These are phyloP conservation scores for Corythoichthys haematopterus DNA, from an alignment of 2,113 vertebrate genomes.

Conservation along the genomic window DNA sequence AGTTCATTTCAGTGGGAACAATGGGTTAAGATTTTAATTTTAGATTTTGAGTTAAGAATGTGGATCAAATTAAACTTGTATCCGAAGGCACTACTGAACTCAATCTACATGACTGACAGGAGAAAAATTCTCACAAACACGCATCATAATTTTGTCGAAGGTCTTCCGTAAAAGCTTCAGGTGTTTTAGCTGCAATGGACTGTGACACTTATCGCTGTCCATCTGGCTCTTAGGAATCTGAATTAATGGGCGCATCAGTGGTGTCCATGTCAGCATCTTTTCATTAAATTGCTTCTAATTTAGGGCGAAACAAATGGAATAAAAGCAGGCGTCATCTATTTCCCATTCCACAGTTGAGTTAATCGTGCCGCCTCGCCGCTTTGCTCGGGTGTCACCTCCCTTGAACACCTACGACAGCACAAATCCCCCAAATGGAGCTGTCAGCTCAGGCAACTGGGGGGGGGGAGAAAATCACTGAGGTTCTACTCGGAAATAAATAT, in stretches of 20 bases:
- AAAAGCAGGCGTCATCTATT: constrained; percentile 20
- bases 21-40: too few species aligned
- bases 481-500: constrained; percentile 24
- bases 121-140: too few species aligned
- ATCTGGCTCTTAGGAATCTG: neutral
- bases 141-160: neutral
- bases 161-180: neutral
- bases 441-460: constrained; percentile 18
- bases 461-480: constrained; percentile 21
- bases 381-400: constrained; percentile 27
- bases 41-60: too few species aligned
- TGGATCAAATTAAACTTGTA: too few species aligned
- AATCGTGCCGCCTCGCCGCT: constrained; percentile 11
- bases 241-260: neutral
- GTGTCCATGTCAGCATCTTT: neutral
- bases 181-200: neutral
- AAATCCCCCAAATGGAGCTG: constrained; percentile 38
- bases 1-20: too few species aligned
- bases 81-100: too few species aligned
- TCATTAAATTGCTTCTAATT: constrained; percentile 1
- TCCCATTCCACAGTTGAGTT: constrained; percentile 6
- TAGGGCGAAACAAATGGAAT: constrained; percentile 4
- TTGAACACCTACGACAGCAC: constrained; percentile 24
- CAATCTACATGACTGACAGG: too few species aligned
- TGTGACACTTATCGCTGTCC: neutral